phyloP scores from a whole-genome alignment of 35 echinoderm and acorn worm genomes.

The Apostichopus japonicus region DNA sequence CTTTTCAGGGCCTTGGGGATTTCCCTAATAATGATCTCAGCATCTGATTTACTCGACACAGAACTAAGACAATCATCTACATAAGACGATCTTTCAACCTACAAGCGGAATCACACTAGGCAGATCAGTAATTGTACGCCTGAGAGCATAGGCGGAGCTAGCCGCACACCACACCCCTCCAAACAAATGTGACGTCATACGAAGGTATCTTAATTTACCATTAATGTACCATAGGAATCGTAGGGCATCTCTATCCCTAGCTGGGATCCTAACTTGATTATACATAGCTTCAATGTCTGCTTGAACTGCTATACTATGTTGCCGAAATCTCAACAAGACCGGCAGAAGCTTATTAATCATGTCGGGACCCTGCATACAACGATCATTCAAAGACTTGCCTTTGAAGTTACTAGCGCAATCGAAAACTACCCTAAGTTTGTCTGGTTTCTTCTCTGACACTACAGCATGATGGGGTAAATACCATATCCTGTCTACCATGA shows the following conservation, averaged over 20 bases:
- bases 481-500: conserved; percentile 12
- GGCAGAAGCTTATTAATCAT: too few species aligned
- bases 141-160: conserved; percentile 25
- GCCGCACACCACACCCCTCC: conserved; percentile 19
- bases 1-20: conserved; percentile 26
- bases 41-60: background rate
- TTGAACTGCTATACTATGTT: too few species aligned
- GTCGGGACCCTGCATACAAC: too few species aligned
- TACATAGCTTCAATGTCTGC: too few species aligned
- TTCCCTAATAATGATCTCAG: conserved; percentile 13
- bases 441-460: conserved; percentile 13
- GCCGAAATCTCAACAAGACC: too few species aligned
- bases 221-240: too few species aligned
- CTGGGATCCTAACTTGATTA: too few species aligned
- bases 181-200: conserved; percentile 33
- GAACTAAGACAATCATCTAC: conserved; percentile 40
- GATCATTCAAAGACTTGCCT: too few species aligned
- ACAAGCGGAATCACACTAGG: background rate
- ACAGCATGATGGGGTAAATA: conserved; percentile 57
- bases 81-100: conserved; percentile 9
- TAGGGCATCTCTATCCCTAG: too few species aligned
- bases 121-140: background rate
- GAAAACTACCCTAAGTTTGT: too few species aligned
- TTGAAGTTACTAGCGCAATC: too few species aligned
- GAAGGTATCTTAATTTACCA: too few species aligned